Evolutionary conservation across 1,140 invertebrate genomes (phyloP), one percentile per base, ranked within the genome.

Genomic region (Eueides isabella): DNA sequence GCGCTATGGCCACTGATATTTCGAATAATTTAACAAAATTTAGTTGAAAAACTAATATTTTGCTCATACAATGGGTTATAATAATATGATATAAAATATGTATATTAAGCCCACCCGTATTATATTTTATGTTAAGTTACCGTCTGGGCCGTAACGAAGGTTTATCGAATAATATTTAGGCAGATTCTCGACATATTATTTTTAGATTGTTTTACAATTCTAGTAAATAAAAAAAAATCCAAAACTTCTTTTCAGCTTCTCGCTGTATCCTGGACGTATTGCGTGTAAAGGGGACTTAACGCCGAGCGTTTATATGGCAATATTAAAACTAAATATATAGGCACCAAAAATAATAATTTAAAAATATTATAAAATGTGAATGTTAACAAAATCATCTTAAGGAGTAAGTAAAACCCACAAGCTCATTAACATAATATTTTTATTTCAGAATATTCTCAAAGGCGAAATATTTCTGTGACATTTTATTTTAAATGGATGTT

Each of bases 401-500:
- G 41, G 1, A 55, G 1, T 26, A 14, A 63, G 61, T 30, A 14
- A 29, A 48, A 48, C 5, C 14, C 12, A 5, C 31, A 5, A 33
- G 3, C 5, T 12, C 11, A 38, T 38, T 55, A 55, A 26, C 9
- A 55, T 55, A 55, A 55, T 55, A 55, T 55, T 12, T 55, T 12
- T 26, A 16, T 44, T 44, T 44, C 0, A 6, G n/a, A 44, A 55
- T 63, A 30, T 63, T 16, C 29, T 63, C 14, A 30, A 63, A 30
- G 29, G 28, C 28, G 26, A 62, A 30, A 62, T 9, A 62, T 62
- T 63, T 63, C 61, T 30, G n/a, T 31, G 29, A 12, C 61, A 63
- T 63, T 63, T 63, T 63, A 63, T 63, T 63, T 63, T n/a, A 63
- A 63, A 63, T 55, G 23, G 23, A 63, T 31, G 28, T 63, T 63